Base-by-base conservation (phyloP, 2,797 vertebrate genomes). In the Bradypodion pumilum region DNA sequence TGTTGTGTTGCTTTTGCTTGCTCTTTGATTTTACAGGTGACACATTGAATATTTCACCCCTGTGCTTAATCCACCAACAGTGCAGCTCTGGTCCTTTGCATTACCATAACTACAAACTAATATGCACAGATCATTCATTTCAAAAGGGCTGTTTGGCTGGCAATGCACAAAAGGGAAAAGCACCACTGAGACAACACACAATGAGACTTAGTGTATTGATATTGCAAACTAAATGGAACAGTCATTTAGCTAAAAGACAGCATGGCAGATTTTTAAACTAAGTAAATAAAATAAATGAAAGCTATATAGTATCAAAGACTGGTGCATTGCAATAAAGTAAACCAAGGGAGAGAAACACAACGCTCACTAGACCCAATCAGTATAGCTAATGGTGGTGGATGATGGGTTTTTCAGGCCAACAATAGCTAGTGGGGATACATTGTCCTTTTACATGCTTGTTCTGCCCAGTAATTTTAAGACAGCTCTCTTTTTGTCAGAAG, bases 1-100 rank as follows among this genome's bases (percentile, higher is more conserved):
- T 2, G 32, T 12, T 52, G 25, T 63, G 56, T 40, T 84, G 52
- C 35, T 66, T 87, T 89, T 79, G 0, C 27, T 79, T 10, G 75
- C 82, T 62, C 52, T 85, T 77, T 89, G 63, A 82, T 60, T 60
- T 32, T 87, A 27, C 59, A 80, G 88, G 23, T 59, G 89, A 46
- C 32, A 7, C 44, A 10, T 1, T 74, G 63, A 5, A 77, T 86
- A 1, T 77, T 90, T 65, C 1, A 85, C 4, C 49, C 86, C 74
- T 7, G 6, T 62, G 62, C 62, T 89, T 81, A 72, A 84, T 75
- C 1, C 27, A 27, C 21, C 73, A 15, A 75, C 4, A 13, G 66
- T 81, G 46, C 29, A 46, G 0, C 16, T 87, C 23, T 79, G 70
- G 29, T 56, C 44, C n/a, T 79, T 73, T 35, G 46, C 62, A 75